Evolutionary conservation across 2,797 vertebrate genomes (phyloP), one percentile per base, ranked within the genome.

Genomic region (Tarsius wallacei): DNA sequence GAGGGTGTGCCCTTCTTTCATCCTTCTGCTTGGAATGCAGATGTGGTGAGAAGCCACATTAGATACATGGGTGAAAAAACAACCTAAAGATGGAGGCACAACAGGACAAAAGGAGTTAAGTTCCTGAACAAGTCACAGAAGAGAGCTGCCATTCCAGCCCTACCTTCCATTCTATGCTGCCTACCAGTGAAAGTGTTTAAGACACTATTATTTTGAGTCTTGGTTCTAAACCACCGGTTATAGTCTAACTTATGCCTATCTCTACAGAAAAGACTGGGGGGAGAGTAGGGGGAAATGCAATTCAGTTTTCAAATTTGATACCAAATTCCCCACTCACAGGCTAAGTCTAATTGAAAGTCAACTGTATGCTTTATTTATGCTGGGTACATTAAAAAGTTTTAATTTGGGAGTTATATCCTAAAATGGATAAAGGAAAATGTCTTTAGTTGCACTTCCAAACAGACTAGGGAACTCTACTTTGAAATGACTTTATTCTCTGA

Each of bases 321-420:
- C 10, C 61, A 94, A 87, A 87, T 92, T 87, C 15, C 33, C 49
- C 66, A 73, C 19, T 94, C 21, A 70, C 55, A 22, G 7, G 73
- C 26, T 19, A 93, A 3, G 47, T 64, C 15, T 86, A 22, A 57
- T 14, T 83, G 88, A 88, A 96, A 91, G 81, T 49, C 57, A 82
- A 49, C 61, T 57, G 4, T 73, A 86, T 61, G 36, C 76, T 89
- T 90, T 84, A 81, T 90, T 95, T 94, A 51, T 80, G 16, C 21
- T 94, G 11, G 14, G 17, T 36, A 49, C n/a, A 91, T 77, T 61
- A 84, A 88, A 86, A 77, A 49, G 11, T 95, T 96, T 97, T 80
- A 86, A 89, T 91, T 93, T 80, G 31, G 7, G 28, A 1, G 33
- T 1, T 92, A 49, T 76, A 11, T 73, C 33, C 42, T 78, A 74